Percentiles rank a stretch among this genome's conserved stretches.
These are phyloP conservation scores for Xanthostigma xanthostigma DNA, from an alignment of 2,888 invertebrate genomes.

Conservation along the genomic window DNA sequence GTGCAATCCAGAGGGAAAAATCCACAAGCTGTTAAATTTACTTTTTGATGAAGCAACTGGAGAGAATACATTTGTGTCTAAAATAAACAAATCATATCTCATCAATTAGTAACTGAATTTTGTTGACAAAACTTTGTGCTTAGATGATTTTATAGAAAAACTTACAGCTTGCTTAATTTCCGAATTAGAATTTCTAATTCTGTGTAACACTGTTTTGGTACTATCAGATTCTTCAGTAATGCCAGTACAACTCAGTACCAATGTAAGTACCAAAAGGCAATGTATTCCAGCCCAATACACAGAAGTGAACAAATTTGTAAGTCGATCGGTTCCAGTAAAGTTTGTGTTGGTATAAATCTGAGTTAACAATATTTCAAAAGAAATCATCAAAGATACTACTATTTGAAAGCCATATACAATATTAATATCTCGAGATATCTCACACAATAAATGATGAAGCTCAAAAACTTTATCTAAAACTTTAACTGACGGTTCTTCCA, in stretches of 20 bases:
- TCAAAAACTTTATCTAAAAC: conserved; percentile 10
- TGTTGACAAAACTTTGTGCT: too few relatives aligned
- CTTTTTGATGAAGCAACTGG: conserved; percentile 16
- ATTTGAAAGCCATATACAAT: conserved; percentile 12
- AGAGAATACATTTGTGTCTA: conserved; percentile 16
- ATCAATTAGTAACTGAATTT: neutral
- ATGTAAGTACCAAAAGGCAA: neutral
- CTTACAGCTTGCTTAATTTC: conserved; percentile 1
- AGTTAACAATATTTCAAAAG: neutral
- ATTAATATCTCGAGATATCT: conserved; percentile 10
- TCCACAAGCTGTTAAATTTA: conserved; percentile 15
- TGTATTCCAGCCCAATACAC: neutral
- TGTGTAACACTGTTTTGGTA: neutral
- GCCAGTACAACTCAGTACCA: neutral
- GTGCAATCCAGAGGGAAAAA: conserved; percentile 16
- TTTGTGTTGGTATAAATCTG: neutral
- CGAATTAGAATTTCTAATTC: neutral
- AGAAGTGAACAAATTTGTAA: neutral
- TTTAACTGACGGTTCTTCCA: neutral
- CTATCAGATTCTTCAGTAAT: neutral
- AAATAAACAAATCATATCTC: conserved; percentile 5
- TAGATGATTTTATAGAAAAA: neutral
- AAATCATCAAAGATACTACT: conserved; percentile 6
- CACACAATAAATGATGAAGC: conserved; percentile 11
- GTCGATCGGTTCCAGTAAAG: neutral